phyloP scores from a whole-genome alignment of 2,113 vertebrate genomes.

The Embiotoca jacksoni region DNA sequence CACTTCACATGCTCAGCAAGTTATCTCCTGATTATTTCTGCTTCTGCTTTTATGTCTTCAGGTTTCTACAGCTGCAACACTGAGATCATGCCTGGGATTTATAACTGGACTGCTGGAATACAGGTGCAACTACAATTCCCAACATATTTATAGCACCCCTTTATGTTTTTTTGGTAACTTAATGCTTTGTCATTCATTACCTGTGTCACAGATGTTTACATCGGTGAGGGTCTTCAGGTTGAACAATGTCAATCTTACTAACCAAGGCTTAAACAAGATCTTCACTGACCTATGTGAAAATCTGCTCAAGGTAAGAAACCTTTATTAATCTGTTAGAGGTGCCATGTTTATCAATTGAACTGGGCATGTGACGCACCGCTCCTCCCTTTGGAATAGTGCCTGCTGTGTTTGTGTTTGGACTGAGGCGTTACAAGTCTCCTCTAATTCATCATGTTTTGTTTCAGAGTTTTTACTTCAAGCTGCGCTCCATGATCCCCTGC shows the following conservation, averaged over 20 bases:
- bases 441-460: constrained; percentile 46
- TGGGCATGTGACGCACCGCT: not conserved
- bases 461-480: constrained; percentile 98
- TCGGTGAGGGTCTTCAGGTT: constrained; percentile 95
- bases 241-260: constrained; percentile 92
- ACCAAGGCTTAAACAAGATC: constrained; percentile 96
- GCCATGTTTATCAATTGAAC: not conserved
- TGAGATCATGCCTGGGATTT: constrained; percentile 98
- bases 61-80: constrained; percentile 99
- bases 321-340: not conserved
- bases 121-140: constrained; percentile 83
- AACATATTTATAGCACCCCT: not conserved
- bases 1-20: not conserved
- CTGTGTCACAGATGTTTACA: constrained; percentile 93
- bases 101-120: constrained; percentile 96
- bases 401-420: not conserved
- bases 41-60: constrained; percentile 58
- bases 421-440: not conserved
- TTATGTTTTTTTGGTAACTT: not conserved
- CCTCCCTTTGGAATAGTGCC: not conserved
- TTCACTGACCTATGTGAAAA: constrained; percentile 99
- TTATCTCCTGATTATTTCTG: not conserved
- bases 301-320: constrained; percentile 90
- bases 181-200: constrained; percentile 14
- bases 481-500: constrained; percentile 97